phyloP scores from a whole-genome alignment of 2,797 vertebrate species.

The Corythornis leucogaster region DNA sequence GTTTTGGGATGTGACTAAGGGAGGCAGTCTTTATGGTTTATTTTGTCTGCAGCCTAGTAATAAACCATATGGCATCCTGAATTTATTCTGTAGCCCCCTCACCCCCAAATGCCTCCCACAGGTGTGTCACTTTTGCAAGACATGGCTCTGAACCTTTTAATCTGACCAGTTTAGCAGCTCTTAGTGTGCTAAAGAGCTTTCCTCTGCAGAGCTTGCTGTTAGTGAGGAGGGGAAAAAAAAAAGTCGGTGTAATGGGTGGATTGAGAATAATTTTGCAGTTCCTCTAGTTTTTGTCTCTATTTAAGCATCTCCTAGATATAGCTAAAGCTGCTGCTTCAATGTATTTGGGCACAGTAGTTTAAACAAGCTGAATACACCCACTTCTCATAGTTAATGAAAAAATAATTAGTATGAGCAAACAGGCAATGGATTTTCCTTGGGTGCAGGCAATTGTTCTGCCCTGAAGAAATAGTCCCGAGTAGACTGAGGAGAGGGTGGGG shows the following conservation, averaged over 20 bases:
- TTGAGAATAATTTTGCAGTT: neutral
- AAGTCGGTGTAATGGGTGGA: neutral
- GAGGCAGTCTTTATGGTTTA: neutral
- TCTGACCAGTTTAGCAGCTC: fast-evolving
- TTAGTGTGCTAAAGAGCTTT: fast-evolving
- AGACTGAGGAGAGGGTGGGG: neutral
- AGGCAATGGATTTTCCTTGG: fast-evolving
- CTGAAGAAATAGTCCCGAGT: neutral
- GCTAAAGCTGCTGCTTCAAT: neutral
- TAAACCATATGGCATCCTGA: fast-evolving
- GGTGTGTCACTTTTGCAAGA: neutral
- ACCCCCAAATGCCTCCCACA: neutral
- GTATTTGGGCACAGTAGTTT: neutral
- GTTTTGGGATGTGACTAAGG: fast-evolving
- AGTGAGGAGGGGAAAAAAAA: fast-evolving
- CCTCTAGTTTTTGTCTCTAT: neutral
- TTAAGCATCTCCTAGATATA: neutral
- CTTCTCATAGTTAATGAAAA: neutral
- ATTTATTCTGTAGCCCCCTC: neutral
- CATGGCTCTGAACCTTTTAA: neutral
- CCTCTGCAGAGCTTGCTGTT: neutral
- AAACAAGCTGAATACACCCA: fast-evolving
- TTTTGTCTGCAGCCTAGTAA: neutral
- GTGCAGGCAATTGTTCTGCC: neutral
- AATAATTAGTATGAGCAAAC: neutral